These are phyloP conservation scores for Phania funesta DNA, from an alignment of 2,888 invertebrate species.

Conservation along the genomic window DNA sequence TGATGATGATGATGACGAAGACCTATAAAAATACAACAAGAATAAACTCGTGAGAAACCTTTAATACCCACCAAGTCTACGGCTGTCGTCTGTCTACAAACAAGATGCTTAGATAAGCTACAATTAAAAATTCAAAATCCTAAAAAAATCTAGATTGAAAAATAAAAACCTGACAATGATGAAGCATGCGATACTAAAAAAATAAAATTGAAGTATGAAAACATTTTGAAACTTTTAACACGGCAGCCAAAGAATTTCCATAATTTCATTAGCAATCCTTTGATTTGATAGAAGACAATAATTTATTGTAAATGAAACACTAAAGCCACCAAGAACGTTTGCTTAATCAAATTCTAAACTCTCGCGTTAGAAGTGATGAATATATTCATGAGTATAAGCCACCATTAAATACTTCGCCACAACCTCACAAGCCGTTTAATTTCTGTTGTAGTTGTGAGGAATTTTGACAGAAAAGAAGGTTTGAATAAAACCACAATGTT, in stretches of 20 bases:
- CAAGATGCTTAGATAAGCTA: conserved; percentile 64
- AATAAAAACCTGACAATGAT: conserved; percentile 43
- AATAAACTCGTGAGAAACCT: conserved; percentile 64
- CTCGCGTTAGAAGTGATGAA: conserved; percentile 18
- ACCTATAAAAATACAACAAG: conserved; percentile 30
- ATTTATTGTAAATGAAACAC: conserved; percentile 21
- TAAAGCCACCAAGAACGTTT: neutral
- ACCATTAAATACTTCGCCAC: neutral
- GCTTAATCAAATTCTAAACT: conserved; percentile 47
- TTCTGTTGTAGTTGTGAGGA: neutral
- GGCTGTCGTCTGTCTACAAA: conserved; percentile 25
- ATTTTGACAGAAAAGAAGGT: neutral
- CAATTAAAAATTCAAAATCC: conserved; percentile 58
- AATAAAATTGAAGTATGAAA: neutral
- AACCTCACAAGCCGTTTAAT: conserved; percentile 12
- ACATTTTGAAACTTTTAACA: conserved; percentile 19
- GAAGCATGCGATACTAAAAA: conserved; percentile 30
- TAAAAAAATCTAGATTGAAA: conserved; percentile 23
- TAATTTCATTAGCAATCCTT: conserved; percentile 52
- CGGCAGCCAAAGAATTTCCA: conserved; percentile 62
- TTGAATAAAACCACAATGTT: neutral
- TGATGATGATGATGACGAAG: conserved; percentile 27
- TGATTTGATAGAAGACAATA: conserved; percentile 37
- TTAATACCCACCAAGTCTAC: conserved; percentile 25
- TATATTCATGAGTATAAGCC: neutral